Base-by-base conservation (phyloP, 2,888 invertebrate species). In the Adelognathus sp. region DNA sequence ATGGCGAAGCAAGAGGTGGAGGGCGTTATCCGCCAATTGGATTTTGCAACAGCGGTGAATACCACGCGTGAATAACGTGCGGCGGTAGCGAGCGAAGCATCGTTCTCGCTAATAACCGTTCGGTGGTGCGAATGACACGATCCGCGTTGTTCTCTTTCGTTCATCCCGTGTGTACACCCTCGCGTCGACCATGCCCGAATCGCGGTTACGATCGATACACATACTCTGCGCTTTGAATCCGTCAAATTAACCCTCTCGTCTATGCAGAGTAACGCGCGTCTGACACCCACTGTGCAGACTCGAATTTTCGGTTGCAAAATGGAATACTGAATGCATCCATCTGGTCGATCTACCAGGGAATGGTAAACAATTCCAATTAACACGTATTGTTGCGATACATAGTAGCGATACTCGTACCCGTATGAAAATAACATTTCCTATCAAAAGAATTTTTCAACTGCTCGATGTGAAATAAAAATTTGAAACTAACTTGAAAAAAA, bases 171-270 rank as follows among this genome's bases (percentile, higher is more conserved):
- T n/a, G n/a, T n/a, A n/a, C 50, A 21, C 24, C 24, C 50, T 50
- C 50, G 50, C 24, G 4, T 50, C 50, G 24, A 50, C 21, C 50
- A 50, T 50, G 24, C 29, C 18, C 46, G 11, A 61, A 67, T 83
- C 63, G 75, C 79, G 75, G 76, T 75, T 63, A 61, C 61, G 78
- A 86, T 87, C 87, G 81, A 86, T 86, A 84, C 82, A 80, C 63
- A n/a, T n/a, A n/a, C n/a, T n/a, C n/a, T n/a, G 71, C 75, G 81
- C 74, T 79, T 74, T 87, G 87, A 85, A 86, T 87, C 87, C 86
- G 86, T 85, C 87, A 85, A 86, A 87, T 86, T 84, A 85, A 87
- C 87, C 87, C 88, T 86, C 85, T 83, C 84, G 83, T 81, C 71
- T 82, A 54, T 81, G 63, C 78, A 77, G 79, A 76, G n/a, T n/a